Conservation (phyloP, 2,113 vertebrate species). For the Rhabdomys dilectus region DNA sequence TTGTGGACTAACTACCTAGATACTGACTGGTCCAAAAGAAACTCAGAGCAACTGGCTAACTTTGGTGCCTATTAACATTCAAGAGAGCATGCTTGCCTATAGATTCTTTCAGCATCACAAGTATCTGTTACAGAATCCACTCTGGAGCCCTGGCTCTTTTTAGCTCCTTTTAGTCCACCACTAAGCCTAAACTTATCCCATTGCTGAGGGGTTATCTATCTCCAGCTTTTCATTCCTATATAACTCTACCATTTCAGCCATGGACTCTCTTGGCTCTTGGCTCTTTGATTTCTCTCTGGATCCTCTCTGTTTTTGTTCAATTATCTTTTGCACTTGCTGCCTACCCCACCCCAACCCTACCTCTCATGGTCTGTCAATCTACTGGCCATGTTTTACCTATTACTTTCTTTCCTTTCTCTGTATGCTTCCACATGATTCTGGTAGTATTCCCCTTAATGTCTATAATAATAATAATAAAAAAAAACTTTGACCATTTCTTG, state of each 20-base stretch:
- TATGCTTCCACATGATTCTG: background rate
- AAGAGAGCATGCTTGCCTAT: background rate
- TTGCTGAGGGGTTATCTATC: background rate
- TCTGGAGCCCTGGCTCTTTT: background rate
- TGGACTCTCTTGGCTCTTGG: background rate
- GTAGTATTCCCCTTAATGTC: background rate
- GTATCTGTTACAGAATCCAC: background rate
- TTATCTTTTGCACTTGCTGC: background rate
- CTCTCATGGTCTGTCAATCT: background rate
- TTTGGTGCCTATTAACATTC: background rate
- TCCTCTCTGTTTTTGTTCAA: background rate
- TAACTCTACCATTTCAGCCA: background rate
- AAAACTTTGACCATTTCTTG: background rate
- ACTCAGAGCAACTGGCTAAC: background rate
- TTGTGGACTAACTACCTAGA: background rate
- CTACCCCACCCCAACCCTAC: background rate
- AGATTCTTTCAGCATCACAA: background rate
- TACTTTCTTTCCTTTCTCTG: background rate
- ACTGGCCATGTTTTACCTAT: background rate
- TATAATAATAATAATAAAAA: no score
- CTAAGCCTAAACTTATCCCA: background rate
- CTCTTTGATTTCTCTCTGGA: background rate
- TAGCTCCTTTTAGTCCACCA: rapidly evolving
- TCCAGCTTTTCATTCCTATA: background rate
- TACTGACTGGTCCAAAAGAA: background rate